Conservation (phyloP, 2,797 vertebrate genomes). For the Pantherophis vulpinus region DNA sequence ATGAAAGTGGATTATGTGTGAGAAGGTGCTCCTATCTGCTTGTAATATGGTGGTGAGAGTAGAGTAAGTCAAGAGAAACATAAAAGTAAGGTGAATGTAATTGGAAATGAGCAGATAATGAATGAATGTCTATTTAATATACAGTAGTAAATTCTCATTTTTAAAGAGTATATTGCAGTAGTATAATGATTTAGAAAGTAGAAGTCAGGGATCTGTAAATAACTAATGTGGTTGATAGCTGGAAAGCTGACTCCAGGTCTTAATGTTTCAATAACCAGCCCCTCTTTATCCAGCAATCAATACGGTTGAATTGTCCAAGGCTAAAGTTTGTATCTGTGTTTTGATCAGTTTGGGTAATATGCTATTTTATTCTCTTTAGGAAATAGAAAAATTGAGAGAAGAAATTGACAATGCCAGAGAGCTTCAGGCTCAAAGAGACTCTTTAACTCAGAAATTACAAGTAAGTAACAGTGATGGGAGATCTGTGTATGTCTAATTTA, state of each 20-base stretch:
- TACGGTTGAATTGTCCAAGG: background rate
- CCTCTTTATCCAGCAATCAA: background rate
- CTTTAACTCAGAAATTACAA: slow-evolving; percentile 90
- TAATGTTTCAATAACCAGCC: background rate
- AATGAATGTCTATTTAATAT: background rate
- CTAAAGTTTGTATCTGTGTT: background rate
- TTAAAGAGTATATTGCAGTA: background rate
- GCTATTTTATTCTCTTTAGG: slow-evolving; percentile 73
- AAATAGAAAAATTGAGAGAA: slow-evolving; percentile 95
- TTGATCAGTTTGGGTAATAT: background rate
- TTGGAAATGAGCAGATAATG: background rate
- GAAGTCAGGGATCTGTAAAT: background rate
- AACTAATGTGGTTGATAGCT: background rate
- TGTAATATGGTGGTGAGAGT: background rate
- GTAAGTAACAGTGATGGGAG: slow-evolving; percentile 67
- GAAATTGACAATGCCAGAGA: slow-evolving; percentile 94
- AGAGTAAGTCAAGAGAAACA: background rate
- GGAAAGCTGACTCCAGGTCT: background rate
- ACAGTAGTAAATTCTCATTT: background rate
- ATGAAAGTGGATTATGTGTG: background rate
- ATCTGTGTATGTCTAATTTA: background rate
- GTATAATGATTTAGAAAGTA: background rate
- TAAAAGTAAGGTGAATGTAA: background rate
- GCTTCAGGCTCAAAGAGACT: slow-evolving; percentile 93
- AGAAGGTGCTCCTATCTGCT: background rate